Evolutionary conservation across 2,113 vertebrate species (phyloP).

Genomic region (Laticauda laticaudata): DNA sequence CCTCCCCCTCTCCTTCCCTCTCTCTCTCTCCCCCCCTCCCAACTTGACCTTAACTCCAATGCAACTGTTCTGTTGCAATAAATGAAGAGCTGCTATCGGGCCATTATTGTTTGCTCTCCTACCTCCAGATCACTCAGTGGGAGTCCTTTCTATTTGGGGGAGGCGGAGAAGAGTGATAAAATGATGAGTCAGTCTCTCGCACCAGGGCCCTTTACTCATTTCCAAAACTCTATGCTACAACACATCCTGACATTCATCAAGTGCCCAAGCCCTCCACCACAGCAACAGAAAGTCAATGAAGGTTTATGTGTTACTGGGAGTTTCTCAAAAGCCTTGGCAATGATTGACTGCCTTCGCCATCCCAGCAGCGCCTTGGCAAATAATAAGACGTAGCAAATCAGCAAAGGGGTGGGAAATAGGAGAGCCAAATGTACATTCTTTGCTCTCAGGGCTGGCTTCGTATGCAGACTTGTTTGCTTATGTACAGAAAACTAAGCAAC

Average conservation of each 20-base stretch:
- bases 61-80: accelerated
- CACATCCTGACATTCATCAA: constrained; percentile 46
- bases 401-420: constrained; percentile 40
- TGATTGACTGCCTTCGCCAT: constrained; percentile 55
- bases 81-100: background rate
- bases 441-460: constrained; percentile 49
- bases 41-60: accelerated
- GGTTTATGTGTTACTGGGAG: constrained; percentile 54
- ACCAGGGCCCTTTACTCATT: constrained; percentile 41
- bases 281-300: constrained; percentile 59
- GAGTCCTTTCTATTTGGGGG: background rate
- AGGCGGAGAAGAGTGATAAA: constrained; percentile 23
- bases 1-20: accelerated
- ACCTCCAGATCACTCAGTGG: background rate
- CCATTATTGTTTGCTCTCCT: background rate
- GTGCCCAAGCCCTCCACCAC: constrained; percentile 57
- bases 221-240: constrained; percentile 44
- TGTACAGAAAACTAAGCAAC: background rate
- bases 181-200: constrained; percentile 57
- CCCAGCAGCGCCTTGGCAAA: constrained; percentile 55
- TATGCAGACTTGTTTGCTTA: background rate
- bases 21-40: background rate
- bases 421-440: constrained; percentile 45
- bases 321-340: constrained; percentile 53
- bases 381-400: constrained; percentile 64